Conservation (phyloP, 2,113 vertebrate species). For the Scomber colias region DNA sequence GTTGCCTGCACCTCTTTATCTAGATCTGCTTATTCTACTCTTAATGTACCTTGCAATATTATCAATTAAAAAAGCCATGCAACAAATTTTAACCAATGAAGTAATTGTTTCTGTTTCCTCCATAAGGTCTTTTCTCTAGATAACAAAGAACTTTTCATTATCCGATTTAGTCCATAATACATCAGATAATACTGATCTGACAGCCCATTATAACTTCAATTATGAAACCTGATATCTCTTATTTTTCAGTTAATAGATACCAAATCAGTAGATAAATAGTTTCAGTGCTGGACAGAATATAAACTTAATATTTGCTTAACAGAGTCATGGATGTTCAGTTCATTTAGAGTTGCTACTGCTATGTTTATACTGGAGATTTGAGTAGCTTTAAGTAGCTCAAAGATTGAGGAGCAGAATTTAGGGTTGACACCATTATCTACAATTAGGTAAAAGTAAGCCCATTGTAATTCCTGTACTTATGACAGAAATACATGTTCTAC, state of each 20-base stretch:
- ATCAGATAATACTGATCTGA: background rate
- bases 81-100: too few relatives aligned
- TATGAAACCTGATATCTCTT: too few relatives aligned
- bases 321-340: background rate
- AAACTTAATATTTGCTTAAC: background rate
- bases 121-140: background rate
- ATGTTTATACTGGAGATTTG: background rate
- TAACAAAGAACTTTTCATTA: too few relatives aligned
- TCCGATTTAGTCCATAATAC: background rate
- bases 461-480: background rate
- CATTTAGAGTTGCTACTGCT: background rate
- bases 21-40: too few relatives aligned
- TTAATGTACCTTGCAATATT: too few relatives aligned
- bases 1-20: too few relatives aligned
- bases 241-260: too few relatives aligned
- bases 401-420: background rate
- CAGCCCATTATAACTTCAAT: background rate
- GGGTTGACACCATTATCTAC: background rate
- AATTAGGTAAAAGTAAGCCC: background rate
- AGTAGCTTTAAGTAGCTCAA: background rate
- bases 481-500: background rate
- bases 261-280: background rate
- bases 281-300: background rate
- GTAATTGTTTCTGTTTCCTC: background rate
- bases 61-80: too few relatives aligned